Base-by-base conservation (phyloP, 2,797 vertebrate species). In the Notolabrus celidotus region DNA sequence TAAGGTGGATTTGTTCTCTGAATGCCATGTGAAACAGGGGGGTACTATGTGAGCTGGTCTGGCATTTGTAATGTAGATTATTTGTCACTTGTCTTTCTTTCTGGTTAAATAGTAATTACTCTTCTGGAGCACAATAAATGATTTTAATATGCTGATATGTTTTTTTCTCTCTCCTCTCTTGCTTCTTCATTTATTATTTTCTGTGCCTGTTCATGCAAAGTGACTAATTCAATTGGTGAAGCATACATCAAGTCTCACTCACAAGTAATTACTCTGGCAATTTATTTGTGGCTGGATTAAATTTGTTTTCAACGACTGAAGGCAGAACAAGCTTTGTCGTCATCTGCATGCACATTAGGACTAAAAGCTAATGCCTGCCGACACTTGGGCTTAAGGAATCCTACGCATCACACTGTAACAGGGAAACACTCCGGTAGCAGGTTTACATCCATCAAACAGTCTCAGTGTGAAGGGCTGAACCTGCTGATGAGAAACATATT, bases 81-180 rank as follows among this genome's bases (percentile, higher is more conserved):
- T 93, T 94, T 93, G 94, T 95, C 92, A 94, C 93, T 92, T 94
- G 93, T 95, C 92, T 94, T 94, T 92, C 85, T 94, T 94, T 94
- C 92, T 93, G 93, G 91, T 94, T 94, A 94, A 93, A 94, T 94
- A 94, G 93, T 93, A 93, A 93, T 94, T 94, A 94, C 91, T 94
- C 93, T 95, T 94, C 92, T 93, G 92, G 94, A 94, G 93, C 93
- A 95, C 93, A 95, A 95, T 94, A 94, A 94, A 95, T 93, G 84
- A 93, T 94, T 95, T 94, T 94, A 94, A 94, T 94, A 94, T 93
- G 92, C 92, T 90, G 86, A 93, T 85, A 81, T 86, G 77, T 84
- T 74, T 82, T 79, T 83, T 75, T 83, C 58, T 19, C 65, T 75
- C 52, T 63, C 16, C 14, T 47, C 45, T 47, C 20, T 23, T 1